Evolutionary conservation across 2,113 vertebrate species (phyloP).

Genomic region (Mastomys coucha): DNA sequence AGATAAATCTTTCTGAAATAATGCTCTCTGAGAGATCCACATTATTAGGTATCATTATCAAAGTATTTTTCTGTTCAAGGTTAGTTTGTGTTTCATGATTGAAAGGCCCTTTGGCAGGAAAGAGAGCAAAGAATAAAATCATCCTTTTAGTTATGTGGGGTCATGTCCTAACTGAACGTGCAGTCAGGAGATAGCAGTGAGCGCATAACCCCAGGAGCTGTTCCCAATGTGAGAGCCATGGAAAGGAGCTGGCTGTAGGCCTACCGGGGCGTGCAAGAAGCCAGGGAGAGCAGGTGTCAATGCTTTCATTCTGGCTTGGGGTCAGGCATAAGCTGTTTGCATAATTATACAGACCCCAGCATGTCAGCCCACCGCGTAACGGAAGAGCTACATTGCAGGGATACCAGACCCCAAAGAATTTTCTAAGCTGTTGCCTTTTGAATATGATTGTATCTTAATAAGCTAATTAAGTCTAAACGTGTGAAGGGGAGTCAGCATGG

Average conservation of each 20-base stretch:
- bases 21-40: not conserved
- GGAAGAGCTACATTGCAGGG: not conserved
- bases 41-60: constrained; percentile 16
- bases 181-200: not conserved
- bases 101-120: not conserved
- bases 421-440: constrained; percentile 65
- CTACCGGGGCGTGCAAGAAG: not conserved
- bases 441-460: constrained; percentile 68
- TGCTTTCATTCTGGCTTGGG: not conserved
- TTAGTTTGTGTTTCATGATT: constrained; percentile 12
- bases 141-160: not conserved
- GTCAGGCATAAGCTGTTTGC: not conserved
- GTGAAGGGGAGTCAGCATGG: constrained; percentile 60
- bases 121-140: not conserved
- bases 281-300: not conserved
- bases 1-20: not conserved
- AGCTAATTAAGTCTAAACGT: constrained; percentile 75
- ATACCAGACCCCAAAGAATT: not conserved
- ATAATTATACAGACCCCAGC: not conserved
- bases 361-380: not conserved
- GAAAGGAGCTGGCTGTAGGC: not conserved
- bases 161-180: not conserved
- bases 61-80: not conserved
- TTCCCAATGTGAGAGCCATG: not conserved
- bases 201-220: not conserved